Evolutionary conservation across 2,797 vertebrate species (phyloP), one percentile per base, ranked within the genome.

Genomic region (Ispidina lecontei): DNA sequence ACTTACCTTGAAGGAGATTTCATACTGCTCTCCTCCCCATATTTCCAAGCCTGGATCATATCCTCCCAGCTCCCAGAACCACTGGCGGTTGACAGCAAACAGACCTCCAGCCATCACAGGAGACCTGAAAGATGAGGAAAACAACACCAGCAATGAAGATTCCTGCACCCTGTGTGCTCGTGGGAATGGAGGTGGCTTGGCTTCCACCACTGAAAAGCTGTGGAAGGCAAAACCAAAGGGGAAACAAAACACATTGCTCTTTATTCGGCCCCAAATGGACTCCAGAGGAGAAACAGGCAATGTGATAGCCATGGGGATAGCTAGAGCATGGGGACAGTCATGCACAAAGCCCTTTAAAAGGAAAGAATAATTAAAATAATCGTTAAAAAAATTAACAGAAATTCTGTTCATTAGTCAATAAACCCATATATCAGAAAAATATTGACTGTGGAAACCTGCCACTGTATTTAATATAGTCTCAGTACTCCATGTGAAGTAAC

Each of bases 1-100:
- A 75, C 97, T 98, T 97, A 98, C 98, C 98, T 99, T 99, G 85
- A 99, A 99, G 33, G 98, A 99, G 93, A 99, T 98, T 97, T 99
- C 98, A 84, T 98, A 99, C 87, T 99, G 98, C 92, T 99, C 98
- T 95, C 98, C 98, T 94, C 98, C 98, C 98, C 98, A 99, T 96
- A 99, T 99, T 96, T 99, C 98, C 95, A 99, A 96, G 41, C 98
- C 98, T 75, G 98, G 98, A 87, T 99, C 98, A n/a, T 99, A 99
- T 76, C 98, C 98, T 93, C 98, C 98, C 82, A 99, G 92, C 84
- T 98, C 98, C 98, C 98, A 99, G 96, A 99, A 99, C 98, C 98
- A 98, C 39, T 97, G 98, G 33, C 98, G 98, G 94, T 98, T 97
- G 71, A 99, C 98, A 1, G 98, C 98, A 95, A 99, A 99, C 12